Base-by-base conservation (phyloP, 2,113 vertebrate species). In the Orthonyx spaldingii region DNA sequence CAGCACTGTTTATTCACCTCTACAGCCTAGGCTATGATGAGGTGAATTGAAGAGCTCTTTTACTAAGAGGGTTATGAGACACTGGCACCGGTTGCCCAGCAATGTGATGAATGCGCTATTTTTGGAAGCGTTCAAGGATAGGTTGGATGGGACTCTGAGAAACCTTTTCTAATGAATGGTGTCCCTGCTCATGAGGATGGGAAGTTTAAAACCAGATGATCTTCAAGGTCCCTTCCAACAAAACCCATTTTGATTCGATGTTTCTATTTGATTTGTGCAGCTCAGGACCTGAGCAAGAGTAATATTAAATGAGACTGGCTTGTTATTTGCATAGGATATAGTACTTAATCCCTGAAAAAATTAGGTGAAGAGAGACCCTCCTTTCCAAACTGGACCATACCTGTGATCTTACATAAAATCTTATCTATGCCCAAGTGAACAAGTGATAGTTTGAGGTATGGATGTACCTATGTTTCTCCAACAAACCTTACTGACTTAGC, bases 131-230 rank as follows among this genome's bases (percentile, higher is more conserved):
- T 33, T 82, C 16, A 63, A 41, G 17, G 11, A 12, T 16, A 61
- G 24, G 13, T 3, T 65, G 32, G 17, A 50, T 28, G 37, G 9
- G 8, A 10, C 11, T 85, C 53, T 52, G 50, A 61, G 52, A 56
- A 75, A 24, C 4, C 11, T 49, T 14, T 6, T 61, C n/a, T 82
- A 16, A 14, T 39, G 27, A 74, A 63, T 83, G 15, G 6, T 52
- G 8, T 41, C 37, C 14, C 19, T 61, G n/a, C 10, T 30, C 18
- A 42, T 1, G 1, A 10, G 2, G 10, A 4, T 4, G 1, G 7
- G 5, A 4, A 5, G 20, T 3, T 13, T 56, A 30, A 12, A 50
- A 44, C 4, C n/a, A 16, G 11, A 16, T 2, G 3, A n/a, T 24
- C 17, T 84, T 82, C 56, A 46, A 76, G 5, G 27, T 23, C 11